Conservation (phyloP, 2,113 vertebrate species). For the Zosterops hypoxanthus region DNA sequence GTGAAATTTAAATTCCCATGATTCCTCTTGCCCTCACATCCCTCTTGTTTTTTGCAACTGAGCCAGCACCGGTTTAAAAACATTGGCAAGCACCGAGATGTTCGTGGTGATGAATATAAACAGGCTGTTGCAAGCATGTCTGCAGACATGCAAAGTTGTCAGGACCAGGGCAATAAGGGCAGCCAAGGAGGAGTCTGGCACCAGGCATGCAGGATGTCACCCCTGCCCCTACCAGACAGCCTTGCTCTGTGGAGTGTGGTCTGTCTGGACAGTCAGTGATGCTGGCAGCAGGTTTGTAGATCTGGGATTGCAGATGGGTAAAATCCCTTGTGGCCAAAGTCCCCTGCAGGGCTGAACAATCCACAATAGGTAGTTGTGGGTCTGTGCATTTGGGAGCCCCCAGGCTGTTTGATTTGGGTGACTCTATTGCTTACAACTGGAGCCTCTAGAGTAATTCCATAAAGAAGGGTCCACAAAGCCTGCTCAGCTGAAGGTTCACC, state of each 20-base stretch:
- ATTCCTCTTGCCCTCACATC: constrained; percentile 25
- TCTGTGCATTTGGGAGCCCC: not conserved
- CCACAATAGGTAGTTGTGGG: not conserved
- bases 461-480: not conserved
- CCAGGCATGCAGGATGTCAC: not conserved
- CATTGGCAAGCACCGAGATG: not conserved
- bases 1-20: constrained; percentile 25
- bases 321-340: not conserved
- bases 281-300: not conserved
- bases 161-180: not conserved
- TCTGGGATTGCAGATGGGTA: not conserved
- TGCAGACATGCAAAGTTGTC: constrained; percentile 5
- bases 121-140: constrained; percentile 21
- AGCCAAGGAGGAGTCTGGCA: not conserved
- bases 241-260: fast-evolving
- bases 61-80: constrained; percentile 37
- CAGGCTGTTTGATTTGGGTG: not conserved
- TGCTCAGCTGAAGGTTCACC: not conserved
- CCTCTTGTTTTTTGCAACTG: not conserved
- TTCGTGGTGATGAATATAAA: constrained; percentile 25
- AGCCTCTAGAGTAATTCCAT: not conserved
- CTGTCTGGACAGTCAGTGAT: fast-evolving
- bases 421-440: not conserved
- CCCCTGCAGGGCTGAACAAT: not conserved
- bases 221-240: not conserved